Evolutionary conservation across 2,888 invertebrate genomes (phyloP).

Genomic region (Bugulina stolonifera): DNA sequence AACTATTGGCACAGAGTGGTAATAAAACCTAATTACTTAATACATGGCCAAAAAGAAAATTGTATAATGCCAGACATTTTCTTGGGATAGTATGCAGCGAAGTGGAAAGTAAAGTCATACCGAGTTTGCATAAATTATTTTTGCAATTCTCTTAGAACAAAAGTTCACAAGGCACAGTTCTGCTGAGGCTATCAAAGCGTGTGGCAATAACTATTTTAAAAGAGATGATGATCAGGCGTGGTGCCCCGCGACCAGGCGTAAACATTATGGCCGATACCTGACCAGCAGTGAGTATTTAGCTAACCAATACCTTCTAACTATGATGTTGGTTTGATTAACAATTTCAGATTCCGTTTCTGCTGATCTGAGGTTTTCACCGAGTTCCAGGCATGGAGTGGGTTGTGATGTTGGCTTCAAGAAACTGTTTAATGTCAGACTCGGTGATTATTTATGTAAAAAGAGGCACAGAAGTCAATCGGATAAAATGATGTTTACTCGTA

Average conservation of each 20-base stretch:
- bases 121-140: no score
- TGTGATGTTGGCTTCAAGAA: not conserved
- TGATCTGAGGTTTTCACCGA: not conserved
- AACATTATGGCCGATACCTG: not conserved
- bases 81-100: no score
- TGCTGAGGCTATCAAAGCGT: not conserved
- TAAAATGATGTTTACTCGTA: not conserved
- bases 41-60: no score
- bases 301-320: not conserved
- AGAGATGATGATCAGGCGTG: conserved; percentile 11
- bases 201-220: not conserved
- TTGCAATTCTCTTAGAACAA: no score
- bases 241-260: not conserved
- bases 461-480: not conserved
- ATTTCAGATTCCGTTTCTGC: not conserved
- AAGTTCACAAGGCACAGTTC: not conserved
- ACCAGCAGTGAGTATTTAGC: conserved; percentile 7
- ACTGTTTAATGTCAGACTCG: not conserved
- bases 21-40: no score
- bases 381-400: not conserved
- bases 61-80: no score
- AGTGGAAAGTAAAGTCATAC: no score
- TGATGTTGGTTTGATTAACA: not conserved
- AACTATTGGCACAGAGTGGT: no score
- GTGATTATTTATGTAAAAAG: not conserved